Evolutionary conservation across 2,888 invertebrate genomes (phyloP), one percentile per base, ranked within the genome.

Genomic region (Agrypnus murinus): DNA sequence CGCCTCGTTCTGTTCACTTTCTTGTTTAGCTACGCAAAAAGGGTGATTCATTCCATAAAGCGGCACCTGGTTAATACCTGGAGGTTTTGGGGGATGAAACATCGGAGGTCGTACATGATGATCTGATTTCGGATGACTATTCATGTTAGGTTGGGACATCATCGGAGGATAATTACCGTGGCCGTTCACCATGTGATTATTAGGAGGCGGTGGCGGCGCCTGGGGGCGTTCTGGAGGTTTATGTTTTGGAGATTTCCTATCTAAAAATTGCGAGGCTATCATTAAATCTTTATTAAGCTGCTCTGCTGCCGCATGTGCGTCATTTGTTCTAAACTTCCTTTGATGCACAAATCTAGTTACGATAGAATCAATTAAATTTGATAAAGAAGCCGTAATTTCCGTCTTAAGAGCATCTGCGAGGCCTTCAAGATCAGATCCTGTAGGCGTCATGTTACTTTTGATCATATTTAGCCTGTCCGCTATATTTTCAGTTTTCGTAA

Each of bases 1-100:
- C 2, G 98, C 97, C 85, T 97, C 97, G 85, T 95, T 95, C 85
- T 96, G 96, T 84, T 96, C 96, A 84, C 95, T 95, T 80, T 77
- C 91, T 65, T 87, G 86, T 77, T 88, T 91, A 82, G 89, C 87
- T 86, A 90, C 86, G 80, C 89, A 90, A 82, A 90, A 90, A 15
- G 89, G 89, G 74, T 86, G 85, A 68, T 85, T 86, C 79, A 87
- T 86, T 12, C 86, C 87, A 86, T 92, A 93, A 75, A 92, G 88
- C 17, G 89, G 89, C 34, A 91, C 90, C 65, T 89, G 87, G 78
- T 82, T 85, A 36, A 85, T 85, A 55, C 83, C 83, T 69, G 94
- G 93, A 79, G 94, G 92, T 84, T 94, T 94, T 75, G 95, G 94
- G 80, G 94, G 89, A 89, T 93, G 94, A 89, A 95, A 95, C 91